phyloP scores from a whole-genome alignment of 1,140 invertebrate genomes.

The Cheumatopsyche charites region DNA sequence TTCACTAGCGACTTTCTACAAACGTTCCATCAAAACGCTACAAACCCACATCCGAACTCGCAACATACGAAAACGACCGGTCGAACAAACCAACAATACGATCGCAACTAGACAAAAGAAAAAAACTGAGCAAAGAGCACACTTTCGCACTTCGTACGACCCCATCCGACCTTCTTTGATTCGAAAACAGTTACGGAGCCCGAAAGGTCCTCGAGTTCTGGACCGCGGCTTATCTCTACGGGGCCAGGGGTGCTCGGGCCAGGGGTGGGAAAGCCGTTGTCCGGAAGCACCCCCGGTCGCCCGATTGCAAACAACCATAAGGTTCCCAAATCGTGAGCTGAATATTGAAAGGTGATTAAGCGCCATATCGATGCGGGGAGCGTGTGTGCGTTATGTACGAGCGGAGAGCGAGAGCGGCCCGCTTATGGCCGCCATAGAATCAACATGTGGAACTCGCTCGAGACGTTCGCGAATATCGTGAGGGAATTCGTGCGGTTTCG shows the following conservation, averaged over 20 bases:
- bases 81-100: no score
- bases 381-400: neutral
- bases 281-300: neutral
- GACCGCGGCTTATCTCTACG: slow-evolving; percentile 3
- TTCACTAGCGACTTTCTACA: no score
- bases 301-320: slow-evolving; percentile 48
- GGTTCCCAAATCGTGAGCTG: slow-evolving; percentile 46
- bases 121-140: no score
- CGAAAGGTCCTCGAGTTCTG: neutral
- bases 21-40: no score
- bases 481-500: neutral
- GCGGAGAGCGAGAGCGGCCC: slow-evolving; percentile 1
- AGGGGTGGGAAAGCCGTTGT: neutral
- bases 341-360: slow-evolving; percentile 49
- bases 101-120: no score
- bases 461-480: neutral
- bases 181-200: neutral
- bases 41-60: no score
- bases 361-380: slow-evolving; percentile 46
- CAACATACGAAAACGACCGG: no score
- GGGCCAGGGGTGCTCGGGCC: slow-evolving; percentile 16
- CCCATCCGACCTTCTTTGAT: neutral
- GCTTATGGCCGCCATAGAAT: slow-evolving; percentile 44
- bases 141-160: no score
- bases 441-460: slow-evolving; percentile 43